phyloP scores from a whole-genome alignment of 1,140 invertebrate genomes.

The Ridgeia piscesae region DNA sequence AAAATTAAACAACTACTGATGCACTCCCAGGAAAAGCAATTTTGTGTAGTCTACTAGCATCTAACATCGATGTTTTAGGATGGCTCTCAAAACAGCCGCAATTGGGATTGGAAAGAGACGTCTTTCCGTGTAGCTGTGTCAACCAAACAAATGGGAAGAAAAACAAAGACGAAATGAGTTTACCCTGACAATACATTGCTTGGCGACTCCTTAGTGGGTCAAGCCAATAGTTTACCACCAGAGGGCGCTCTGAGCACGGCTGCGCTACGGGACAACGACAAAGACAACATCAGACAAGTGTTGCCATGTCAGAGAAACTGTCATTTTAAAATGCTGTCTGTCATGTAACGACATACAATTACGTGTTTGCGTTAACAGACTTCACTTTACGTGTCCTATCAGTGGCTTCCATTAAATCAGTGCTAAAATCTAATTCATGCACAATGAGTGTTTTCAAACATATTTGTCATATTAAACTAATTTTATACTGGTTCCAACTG shows the following conservation, averaged over 20 bases:
- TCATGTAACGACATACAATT: not conserved
- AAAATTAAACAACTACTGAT: not conserved
- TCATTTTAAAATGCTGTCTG: too few species aligned
- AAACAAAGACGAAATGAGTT: not conserved
- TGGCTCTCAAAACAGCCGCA: not conserved
- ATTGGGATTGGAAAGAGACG: not conserved
- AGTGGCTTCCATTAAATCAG: not conserved
- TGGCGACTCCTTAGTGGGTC: not conserved
- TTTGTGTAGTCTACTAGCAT: not conserved
- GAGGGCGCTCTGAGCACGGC: slow-evolving; percentile 25
- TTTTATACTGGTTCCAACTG: too few species aligned
- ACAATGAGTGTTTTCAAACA: not conserved
- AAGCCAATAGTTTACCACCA: not conserved
- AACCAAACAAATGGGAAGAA: not conserved
- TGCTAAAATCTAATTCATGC: not conserved
- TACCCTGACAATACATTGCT: not conserved
- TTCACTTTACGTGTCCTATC: not conserved
- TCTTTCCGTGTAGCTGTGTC: not conserved
- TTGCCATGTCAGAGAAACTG: not conserved
- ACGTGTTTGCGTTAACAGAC: not conserved
- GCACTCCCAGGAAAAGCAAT: not conserved
- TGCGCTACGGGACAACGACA: not conserved
- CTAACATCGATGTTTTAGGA: not conserved
- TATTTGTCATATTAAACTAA: too few species aligned
- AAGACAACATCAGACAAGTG: not conserved